Evolutionary conservation across 2,113 vertebrate genomes (phyloP), one percentile per base, ranked within the genome.

Genomic region (Felis chaus): DNA sequence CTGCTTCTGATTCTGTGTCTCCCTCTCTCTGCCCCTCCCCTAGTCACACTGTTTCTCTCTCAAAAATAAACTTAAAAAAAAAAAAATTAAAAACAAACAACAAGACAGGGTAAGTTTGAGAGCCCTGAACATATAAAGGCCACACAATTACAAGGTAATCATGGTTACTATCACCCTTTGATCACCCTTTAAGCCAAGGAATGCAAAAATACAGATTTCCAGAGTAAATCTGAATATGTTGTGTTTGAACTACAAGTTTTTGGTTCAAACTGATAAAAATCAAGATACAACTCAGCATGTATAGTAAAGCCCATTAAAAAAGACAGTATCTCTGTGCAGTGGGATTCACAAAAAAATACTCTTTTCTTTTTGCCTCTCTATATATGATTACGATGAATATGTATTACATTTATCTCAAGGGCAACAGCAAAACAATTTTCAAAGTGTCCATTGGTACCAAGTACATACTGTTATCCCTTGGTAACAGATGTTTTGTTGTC

Each of bases 141-240:
- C 21, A 29, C 6, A 57, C 41, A 80, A 25, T 89, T 65, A 81
- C 5, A 71, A 83, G 91, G 50, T 25, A 48, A 88, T 87, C 71
- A 27, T 78, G 31, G 65, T 71, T 69, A 82, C 4, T 71, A 4
- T 66, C 36, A 50, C 2, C 19, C 18, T 25, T 48, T 55, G 39
- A 33, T 53, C 55, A 63, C 73, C 16, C 78, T 69, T 69, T 69
- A 92, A 89, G 36, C 29, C 48, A 88, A 91, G 27, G 48, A 91
- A 93, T 29, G n/a, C 71, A 57, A 73, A 36, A 87, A 79, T 39
- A 45, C 45, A 21, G 33, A 57, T 68, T 93, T 66, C 36, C 41
- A 83, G 41, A 36, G 50, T 84, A 48, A 83, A 80, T 80, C 29
- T 90, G 74, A 97, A 36, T 69, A 69, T 83, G 81, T 87, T 95